Conservation (phyloP, 2,113 vertebrate genomes). For the Hippocampus abdominalis region DNA sequence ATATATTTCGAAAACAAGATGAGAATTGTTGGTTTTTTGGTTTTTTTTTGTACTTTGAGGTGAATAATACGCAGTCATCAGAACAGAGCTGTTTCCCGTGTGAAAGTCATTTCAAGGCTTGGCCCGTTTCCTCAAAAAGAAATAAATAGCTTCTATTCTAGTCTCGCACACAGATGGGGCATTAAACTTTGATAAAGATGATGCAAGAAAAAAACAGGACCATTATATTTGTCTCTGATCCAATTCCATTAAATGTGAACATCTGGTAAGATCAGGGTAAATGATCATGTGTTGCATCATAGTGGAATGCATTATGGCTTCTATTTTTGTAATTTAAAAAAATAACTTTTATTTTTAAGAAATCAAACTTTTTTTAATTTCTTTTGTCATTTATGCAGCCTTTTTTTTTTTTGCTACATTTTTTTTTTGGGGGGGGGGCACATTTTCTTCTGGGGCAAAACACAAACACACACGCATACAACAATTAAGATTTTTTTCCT, state of each 20-base stretch:
- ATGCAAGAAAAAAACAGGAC: slow-evolving; percentile 10
- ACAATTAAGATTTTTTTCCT: not conserved
- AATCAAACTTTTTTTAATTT: too few relatives aligned
- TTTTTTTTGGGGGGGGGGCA: too few relatives aligned
- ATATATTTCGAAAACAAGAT: slow-evolving; percentile 2
- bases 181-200: slow-evolving; percentile 53
- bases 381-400: too few relatives aligned
- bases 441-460: too few relatives aligned
- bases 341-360: not conserved
- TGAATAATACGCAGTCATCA: slow-evolving; percentile 12
- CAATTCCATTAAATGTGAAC: slow-evolving; percentile 2
- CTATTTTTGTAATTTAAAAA: not conserved
- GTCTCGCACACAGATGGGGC: slow-evolving; percentile 40
- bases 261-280: not conserved
- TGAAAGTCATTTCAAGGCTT: slow-evolving; percentile 13
- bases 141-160: slow-evolving; percentile 43
- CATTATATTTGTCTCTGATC: slow-evolving; percentile 4
- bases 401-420: too few relatives aligned
- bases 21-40: not conserved
- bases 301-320: too few relatives aligned
- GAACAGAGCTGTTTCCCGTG: slow-evolving; percentile 8
- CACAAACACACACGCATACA: too few relatives aligned
- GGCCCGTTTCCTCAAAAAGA: slow-evolving; percentile 22
- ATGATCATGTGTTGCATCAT: not conserved
- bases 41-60: slow-evolving; percentile 14